These are phyloP conservation scores for Heliconius ismenius DNA, from an alignment of 2,888 invertebrate genomes.

Conservation along the genomic window DNA sequence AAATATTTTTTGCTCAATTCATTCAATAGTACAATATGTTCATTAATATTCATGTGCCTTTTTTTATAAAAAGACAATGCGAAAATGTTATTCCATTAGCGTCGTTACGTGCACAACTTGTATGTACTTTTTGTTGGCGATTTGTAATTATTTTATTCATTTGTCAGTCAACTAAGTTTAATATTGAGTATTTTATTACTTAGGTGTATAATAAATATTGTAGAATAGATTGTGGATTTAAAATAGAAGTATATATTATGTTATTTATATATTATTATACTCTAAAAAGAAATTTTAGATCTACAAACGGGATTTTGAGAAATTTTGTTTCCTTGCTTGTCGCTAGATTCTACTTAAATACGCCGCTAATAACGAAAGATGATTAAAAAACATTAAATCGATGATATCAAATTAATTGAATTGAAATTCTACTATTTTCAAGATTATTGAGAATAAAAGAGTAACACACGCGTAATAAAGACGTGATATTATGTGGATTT, in stretches of 20 bases:
- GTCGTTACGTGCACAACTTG: slow-evolving; percentile 6
- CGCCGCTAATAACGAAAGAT: neutral
- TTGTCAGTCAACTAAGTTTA: neutral
- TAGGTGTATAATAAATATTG: neutral
- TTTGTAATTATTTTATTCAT: neutral
- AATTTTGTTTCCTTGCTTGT: too few species aligned
- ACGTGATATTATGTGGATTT: neutral
- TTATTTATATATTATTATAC: too few species aligned
- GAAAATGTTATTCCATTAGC: slow-evolving; percentile 14
- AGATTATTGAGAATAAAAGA: neutral
- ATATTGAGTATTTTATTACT: neutral
- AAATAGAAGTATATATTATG: neutral
- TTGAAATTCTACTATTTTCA: neutral
- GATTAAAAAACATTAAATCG: neutral
- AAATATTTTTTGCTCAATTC: slow-evolving; percentile 11
- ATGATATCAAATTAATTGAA: neutral
- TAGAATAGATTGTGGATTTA: neutral
- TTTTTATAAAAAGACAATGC: slow-evolving; percentile 13
- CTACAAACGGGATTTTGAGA: too few species aligned
- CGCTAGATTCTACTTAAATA: too few species aligned
- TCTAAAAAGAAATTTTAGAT: too few species aligned
- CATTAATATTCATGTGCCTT: slow-evolving; percentile 14
- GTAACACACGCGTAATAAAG: neutral
- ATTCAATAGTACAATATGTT: slow-evolving; percentile 26
- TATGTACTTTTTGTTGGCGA: slow-evolving; percentile 6